These are phyloP conservation scores for Trypoxylus dichotomus DNA, from an alignment of 1,140 invertebrate genomes.

Conservation along the genomic window DNA sequence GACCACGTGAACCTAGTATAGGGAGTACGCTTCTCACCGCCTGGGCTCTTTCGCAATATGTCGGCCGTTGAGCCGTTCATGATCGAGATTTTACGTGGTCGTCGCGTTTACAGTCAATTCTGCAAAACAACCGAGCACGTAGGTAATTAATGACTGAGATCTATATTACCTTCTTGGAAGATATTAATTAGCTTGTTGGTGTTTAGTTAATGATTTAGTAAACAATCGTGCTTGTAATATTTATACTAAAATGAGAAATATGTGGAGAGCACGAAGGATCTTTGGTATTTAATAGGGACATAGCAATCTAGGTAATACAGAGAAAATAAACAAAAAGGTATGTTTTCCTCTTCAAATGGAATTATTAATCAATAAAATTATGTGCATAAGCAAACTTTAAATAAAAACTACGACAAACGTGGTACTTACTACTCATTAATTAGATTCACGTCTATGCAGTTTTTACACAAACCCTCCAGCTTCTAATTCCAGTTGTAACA, in stretches of 20 bases:
- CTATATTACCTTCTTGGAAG: not conserved
- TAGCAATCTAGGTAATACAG: too few species aligned
- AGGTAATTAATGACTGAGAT: conserved; percentile 3
- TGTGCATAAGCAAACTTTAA: too few species aligned
- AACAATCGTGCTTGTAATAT: conserved; percentile 3
- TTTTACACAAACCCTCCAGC: too few species aligned
- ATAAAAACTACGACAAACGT: too few species aligned
- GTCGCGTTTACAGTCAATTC: not conserved
- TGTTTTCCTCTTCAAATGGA: too few species aligned
- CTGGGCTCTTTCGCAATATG: not conserved
- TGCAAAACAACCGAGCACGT: not conserved
- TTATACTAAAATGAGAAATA: not conserved
- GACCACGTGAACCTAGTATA: not conserved
- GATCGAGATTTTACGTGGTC: not conserved
- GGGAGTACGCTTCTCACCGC: not conserved
- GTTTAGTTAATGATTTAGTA: conserved; percentile 6
- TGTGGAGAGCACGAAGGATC: too few species aligned
- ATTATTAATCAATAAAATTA: too few species aligned
- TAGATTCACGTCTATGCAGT: too few species aligned
- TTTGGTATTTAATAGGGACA: too few species aligned
- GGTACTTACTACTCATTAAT: too few species aligned
- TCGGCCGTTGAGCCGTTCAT: not conserved
- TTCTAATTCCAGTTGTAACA: too few species aligned
- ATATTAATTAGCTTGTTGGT: not conserved
- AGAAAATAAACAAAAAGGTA: too few species aligned